phyloP scores from a whole-genome alignment of 2,888 invertebrate species.

The Enchytraeus crypticus region DNA sequence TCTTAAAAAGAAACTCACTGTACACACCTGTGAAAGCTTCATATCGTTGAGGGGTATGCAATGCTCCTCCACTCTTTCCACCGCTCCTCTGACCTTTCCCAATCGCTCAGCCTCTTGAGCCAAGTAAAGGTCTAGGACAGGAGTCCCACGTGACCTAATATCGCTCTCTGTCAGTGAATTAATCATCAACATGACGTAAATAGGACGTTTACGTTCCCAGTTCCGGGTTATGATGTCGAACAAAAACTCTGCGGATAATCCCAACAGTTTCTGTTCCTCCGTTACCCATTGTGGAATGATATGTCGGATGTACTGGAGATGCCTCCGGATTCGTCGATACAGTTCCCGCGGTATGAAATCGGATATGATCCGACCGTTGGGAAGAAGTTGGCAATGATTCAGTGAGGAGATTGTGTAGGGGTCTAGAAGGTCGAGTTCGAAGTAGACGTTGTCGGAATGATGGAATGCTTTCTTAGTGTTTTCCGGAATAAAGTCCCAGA shows the following conservation, averaged over 20 bases:
- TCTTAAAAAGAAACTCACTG: no score
- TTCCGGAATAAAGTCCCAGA: slow-evolving; percentile 54
- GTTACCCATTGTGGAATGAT: slow-evolving; percentile 50
- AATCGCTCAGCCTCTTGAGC: slow-evolving; percentile 51
- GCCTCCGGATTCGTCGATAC: slow-evolving; percentile 49
- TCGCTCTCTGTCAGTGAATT: slow-evolving; percentile 53
- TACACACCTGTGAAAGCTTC: slow-evolving; percentile 50
- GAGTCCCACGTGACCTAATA: slow-evolving; percentile 49
- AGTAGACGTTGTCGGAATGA: slow-evolving; percentile 50
- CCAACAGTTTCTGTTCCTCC: slow-evolving; percentile 31
- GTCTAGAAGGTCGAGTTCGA: slow-evolving; percentile 55
- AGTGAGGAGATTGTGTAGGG: slow-evolving; percentile 50
- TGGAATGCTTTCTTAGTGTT: slow-evolving; percentile 53
- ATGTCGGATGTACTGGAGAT: slow-evolving; percentile 49
- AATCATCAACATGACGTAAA: slow-evolving; percentile 55
- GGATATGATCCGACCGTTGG: slow-evolving; percentile 40
- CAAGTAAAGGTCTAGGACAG: slow-evolving; percentile 54
- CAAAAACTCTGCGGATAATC: slow-evolving; percentile 51
- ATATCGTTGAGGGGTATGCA: slow-evolving; percentile 54
- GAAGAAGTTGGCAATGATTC: slow-evolving; percentile 51
- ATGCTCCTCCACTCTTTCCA: slow-evolving; percentile 55
- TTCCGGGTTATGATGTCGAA: slow-evolving; percentile 52
- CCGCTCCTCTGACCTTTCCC: slow-evolving; percentile 51
- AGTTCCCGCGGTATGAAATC: slow-evolving; percentile 49
- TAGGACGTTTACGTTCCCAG: slow-evolving; percentile 54